These are phyloP conservation scores for Falco peregrinus DNA, from an alignment of 2,797 vertebrate genomes.

Conservation along the genomic window DNA sequence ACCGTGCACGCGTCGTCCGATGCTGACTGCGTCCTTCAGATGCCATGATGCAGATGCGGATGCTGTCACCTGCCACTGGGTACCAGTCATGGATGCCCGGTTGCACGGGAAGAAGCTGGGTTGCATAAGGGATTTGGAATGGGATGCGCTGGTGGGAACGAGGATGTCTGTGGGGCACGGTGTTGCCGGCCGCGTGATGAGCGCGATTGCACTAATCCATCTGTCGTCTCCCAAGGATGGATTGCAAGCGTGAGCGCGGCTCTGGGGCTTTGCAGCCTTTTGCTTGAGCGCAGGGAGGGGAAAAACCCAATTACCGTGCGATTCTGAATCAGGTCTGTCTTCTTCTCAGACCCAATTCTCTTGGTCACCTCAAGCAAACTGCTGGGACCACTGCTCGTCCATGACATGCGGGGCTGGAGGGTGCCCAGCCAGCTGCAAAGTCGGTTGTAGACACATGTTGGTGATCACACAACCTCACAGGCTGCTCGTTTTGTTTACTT, in stretches of 20 bases:
- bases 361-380: background rate
- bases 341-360: background rate
- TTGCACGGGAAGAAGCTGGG: background rate
- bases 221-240: background rate
- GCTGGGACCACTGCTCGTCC: background rate
- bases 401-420: too few species aligned
- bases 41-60: background rate
- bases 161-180: background rate
- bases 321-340: background rate
- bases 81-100: background rate
- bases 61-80: background rate
- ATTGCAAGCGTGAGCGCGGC: background rate
- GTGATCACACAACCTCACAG: background rate
- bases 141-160: background rate
- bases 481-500: background rate
- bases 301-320: background rate
- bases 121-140: background rate
- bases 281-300: background rate
- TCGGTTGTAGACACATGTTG: background rate
- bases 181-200: background rate
- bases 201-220: too few species aligned
- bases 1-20: accelerated
- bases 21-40: background rate
- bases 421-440: background rate
- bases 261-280: background rate